Conservation (phyloP, 2,797 vertebrate species). For the Tokudaia muenninki region DNA sequence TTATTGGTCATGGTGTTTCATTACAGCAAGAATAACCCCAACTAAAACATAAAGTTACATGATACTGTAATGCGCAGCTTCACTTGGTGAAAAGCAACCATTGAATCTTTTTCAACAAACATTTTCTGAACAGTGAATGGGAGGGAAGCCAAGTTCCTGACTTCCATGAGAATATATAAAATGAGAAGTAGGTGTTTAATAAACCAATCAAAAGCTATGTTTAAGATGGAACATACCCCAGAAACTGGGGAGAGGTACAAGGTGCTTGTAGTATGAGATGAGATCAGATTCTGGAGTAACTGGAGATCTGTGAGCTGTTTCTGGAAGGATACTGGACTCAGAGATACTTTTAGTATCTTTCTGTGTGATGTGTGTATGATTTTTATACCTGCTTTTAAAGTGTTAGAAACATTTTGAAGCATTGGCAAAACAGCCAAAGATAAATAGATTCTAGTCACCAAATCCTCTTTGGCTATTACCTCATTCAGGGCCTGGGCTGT, state of each 20-base stretch:
- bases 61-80: conserved; percentile 21
- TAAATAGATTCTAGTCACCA: not conserved
- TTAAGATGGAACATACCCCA: not conserved
- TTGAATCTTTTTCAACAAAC: not conserved
- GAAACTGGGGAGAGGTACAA: not conserved
- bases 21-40: not conserved
- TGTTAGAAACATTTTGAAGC: not conserved
- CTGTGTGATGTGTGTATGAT: not conserved
- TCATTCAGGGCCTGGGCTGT: not conserved
- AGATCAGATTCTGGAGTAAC: not conserved
- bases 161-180: not conserved
- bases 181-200: not conserved
- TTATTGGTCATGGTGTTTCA: not conserved
- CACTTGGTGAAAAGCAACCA: conserved; percentile 28
- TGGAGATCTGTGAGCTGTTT: not conserved
- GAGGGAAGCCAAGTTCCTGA: not conserved
- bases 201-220: not conserved
- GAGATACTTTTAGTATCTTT: not conserved
- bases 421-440: not conserved
- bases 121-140: not conserved
- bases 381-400: not conserved
- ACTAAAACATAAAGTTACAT: not conserved
- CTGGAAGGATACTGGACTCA: conserved; percentile 10
- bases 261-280: not conserved
- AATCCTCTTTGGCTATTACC: not conserved